A percentile compares a stretch with the other conserved stretches of the same genome.
These are phyloP conservation scores for Craniophora ligustri DNA, from an alignment of 2,888 invertebrate species.

Conservation along the genomic window DNA sequence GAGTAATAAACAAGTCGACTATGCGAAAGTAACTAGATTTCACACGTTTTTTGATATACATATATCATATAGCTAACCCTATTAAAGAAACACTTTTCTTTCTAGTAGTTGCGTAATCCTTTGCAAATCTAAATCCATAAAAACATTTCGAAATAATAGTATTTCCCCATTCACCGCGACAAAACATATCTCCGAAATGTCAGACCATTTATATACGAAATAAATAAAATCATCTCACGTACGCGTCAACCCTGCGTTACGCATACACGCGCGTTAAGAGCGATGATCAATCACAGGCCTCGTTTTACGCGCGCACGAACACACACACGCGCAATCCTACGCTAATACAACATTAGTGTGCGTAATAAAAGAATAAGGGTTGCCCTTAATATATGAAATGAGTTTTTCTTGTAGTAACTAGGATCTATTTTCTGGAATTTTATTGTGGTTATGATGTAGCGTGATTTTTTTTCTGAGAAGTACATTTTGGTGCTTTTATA, in stretches of 20 bases:
- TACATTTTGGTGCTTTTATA: conserved; percentile 15
- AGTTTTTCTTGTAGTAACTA: conserved; percentile 50
- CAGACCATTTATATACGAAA: conserved; percentile 46
- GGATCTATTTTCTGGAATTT: conserved; percentile 44
- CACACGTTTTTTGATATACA: too few relatives aligned
- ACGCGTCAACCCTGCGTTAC: conserved; percentile 63
- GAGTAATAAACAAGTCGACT: too few relatives aligned
- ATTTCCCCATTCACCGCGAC: conserved; percentile 37
- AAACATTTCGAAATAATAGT: conserved; percentile 32
- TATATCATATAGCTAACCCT: not conserved
- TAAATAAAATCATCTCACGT: conserved; percentile 58
- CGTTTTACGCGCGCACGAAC: conserved; percentile 42
- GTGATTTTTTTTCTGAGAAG: conserved; percentile 26
- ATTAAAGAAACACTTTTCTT: not conserved
- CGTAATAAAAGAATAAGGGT: conserved; percentile 62
- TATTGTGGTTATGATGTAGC: conserved; percentile 41
- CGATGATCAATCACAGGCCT: conserved; percentile 64
- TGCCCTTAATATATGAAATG: conserved; percentile 45
- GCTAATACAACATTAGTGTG: conserved; percentile 56
- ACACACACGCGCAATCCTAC: conserved; percentile 21
- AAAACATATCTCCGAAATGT: conserved; percentile 42
- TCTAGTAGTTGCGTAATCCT: conserved; percentile 12
- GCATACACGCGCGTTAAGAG: conserved; percentile 53
- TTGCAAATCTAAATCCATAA: conserved; percentile 19
- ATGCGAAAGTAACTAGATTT: too few relatives aligned